Percentiles rank a stretch among this genome's conserved stretches.
Conservation (phyloP, 2,888 invertebrate genomes). For the Campoletis raptor region DNA sequence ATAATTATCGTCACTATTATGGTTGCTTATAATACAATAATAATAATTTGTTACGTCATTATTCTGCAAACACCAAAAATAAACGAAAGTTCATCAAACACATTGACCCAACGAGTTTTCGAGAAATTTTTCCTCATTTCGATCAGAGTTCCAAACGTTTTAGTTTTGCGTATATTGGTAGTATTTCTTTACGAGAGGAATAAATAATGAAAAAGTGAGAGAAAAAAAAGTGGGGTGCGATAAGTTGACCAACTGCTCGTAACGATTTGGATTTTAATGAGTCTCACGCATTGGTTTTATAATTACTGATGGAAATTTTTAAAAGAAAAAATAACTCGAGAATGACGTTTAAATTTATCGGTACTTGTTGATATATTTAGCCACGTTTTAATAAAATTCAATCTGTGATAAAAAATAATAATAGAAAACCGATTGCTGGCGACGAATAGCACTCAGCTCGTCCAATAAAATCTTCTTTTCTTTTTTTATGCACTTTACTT, state of each 20-base stretch:
- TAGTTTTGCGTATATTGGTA: slow-evolving; percentile 7
- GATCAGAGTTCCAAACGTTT: slow-evolving; percentile 2
- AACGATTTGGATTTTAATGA: slow-evolving; percentile 38
- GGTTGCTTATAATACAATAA: neutral
- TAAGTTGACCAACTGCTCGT: slow-evolving; percentile 40
- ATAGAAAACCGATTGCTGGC: neutral
- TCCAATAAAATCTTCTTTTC: neutral
- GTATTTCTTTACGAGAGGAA: slow-evolving; percentile 1
- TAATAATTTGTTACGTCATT: slow-evolving; percentile 25
- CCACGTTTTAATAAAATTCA: neutral
- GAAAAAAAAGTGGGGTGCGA: slow-evolving; percentile 35
- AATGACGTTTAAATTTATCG: slow-evolving; percentile 9
- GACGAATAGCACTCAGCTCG: too few species aligned
- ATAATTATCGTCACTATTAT: slow-evolving; percentile 9
- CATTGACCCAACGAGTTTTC: slow-evolving; percentile 20
- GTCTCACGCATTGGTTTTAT: slow-evolving; percentile 12
- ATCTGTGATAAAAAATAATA: neutral
- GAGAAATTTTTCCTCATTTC: slow-evolving; percentile 4
- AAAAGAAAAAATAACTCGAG: neutral
- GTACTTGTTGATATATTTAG: neutral
- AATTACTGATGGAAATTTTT: neutral
- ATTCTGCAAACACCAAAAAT: neutral
- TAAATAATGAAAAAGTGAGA: neutral
- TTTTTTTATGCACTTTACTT: neutral
- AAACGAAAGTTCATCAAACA: slow-evolving; percentile 31